Percentiles rank a stretch among this genome's conserved stretches.
Conservation (phyloP, 2,888 invertebrate genomes). For the Sphaerophoria taeniata region DNA sequence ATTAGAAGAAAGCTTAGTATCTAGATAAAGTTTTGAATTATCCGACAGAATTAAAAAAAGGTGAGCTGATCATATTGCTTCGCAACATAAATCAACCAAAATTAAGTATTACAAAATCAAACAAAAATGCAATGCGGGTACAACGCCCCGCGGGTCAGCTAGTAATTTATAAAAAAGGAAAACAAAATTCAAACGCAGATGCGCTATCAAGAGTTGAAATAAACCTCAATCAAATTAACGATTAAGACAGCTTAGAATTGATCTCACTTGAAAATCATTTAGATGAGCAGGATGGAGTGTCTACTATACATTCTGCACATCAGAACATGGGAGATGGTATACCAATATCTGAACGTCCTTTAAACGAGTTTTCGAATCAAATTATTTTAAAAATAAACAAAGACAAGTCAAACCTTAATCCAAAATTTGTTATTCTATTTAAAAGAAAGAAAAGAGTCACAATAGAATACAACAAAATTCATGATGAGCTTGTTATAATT, state of each 20-base stretch:
- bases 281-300: not conserved
- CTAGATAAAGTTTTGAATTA: too few relatives aligned
- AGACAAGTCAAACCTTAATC: not conserved
- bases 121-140: too few relatives aligned
- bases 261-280: slow-evolving; percentile 7
- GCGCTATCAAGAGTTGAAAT: slow-evolving; percentile 6
- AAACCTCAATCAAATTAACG: not conserved
- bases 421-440: slow-evolving; percentile 5
- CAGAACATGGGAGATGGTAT: slow-evolving; percentile 39
- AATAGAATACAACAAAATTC: not conserved
- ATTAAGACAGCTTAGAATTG: not conserved
- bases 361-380: slow-evolving; percentile 42
- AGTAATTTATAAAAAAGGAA: slow-evolving; percentile 9
- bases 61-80: too few relatives aligned
- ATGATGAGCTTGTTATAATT: not conserved
- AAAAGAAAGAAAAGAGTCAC: slow-evolving; percentile 15
- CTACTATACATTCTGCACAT: slow-evolving; percentile 45
- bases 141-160: too few relatives aligned
- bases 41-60: too few relatives aligned
- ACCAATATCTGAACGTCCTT: slow-evolving; percentile 41
- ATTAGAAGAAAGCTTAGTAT: too few relatives aligned
- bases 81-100: too few relatives aligned
- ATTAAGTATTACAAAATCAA: too few relatives aligned
- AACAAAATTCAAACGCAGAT: slow-evolving; percentile 18
- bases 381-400: not conserved